A percentile compares a stretch with the other conserved stretches of the same genome.
Conservation (phyloP, 2,888 invertebrate species). For the Caenorhabditis wallacei region DNA sequence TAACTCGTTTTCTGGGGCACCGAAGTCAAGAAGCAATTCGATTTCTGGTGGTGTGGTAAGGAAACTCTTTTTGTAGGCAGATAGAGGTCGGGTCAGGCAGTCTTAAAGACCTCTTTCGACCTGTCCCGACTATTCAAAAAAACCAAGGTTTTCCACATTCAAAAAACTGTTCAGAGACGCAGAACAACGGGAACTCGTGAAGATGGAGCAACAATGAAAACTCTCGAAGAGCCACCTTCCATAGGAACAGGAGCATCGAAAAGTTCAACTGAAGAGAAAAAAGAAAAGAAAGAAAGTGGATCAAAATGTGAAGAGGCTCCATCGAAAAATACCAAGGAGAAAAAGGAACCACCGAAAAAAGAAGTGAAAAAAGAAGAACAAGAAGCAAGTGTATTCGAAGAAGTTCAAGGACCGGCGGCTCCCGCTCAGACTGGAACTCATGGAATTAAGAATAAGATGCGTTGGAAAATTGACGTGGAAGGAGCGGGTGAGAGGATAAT, state of each 20-base stretch:
- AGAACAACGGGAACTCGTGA: conserved; percentile 1
- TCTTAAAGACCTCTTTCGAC: no score
- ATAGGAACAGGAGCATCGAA: background rate
- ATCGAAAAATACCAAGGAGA: conserved; percentile 12
- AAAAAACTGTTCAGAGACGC: conserved; percentile 7
- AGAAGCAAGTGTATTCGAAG: conserved; percentile 59
- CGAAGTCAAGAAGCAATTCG: background rate
- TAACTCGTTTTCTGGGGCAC: background rate
- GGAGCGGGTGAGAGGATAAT: background rate
- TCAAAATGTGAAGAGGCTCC: conserved; percentile 7
- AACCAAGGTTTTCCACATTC: background rate
- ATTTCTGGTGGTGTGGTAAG: background rate
- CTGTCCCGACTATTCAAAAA: no score
- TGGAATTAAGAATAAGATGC: conserved; percentile 58
- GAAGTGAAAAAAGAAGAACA: conserved; percentile 34
- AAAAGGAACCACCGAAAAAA: no score
- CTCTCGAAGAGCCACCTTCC: conserved; percentile 2
- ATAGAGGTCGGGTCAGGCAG: no score
- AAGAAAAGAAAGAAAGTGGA: conserved; percentile 1
- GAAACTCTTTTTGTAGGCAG: no score
- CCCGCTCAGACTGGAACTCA: conserved; percentile 47
- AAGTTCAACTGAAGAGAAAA: conserved; percentile 1
- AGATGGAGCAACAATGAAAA: background rate
- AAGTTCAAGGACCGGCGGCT: conserved; percentile 40
- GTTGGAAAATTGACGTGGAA: conserved; percentile 63